phyloP scores from a whole-genome alignment of 2,797 vertebrate genomes.

The Gymnothorax reevesii region DNA sequence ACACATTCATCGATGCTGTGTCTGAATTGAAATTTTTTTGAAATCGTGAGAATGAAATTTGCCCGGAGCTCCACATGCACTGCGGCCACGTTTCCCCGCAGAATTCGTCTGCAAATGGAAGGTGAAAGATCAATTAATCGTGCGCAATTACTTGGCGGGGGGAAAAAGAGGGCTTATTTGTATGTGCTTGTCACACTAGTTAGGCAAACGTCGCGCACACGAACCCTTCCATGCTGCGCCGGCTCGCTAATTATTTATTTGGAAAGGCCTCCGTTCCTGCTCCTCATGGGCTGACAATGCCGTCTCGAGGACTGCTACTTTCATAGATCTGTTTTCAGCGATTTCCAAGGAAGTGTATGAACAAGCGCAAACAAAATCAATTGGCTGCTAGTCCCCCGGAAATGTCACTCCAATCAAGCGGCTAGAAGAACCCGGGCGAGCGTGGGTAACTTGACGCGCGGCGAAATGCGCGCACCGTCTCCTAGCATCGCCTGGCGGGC shows the following conservation, averaged over 20 bases:
- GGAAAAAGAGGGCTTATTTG: not conserved
- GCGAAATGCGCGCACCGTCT: not conserved
- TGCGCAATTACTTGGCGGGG: not conserved
- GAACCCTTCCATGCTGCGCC: not conserved
- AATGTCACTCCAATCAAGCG: not conserved
- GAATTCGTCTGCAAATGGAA: not conserved
- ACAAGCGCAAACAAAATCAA: conserved; percentile 2
- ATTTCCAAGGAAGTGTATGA: not conserved
- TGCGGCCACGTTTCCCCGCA: not conserved
- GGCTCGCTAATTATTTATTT: not conserved
- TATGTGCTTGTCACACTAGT: not conserved
- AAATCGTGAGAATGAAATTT: not conserved
- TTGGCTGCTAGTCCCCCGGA: not conserved
- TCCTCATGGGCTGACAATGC: not conserved
- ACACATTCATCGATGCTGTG: not conserved
- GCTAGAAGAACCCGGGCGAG: too few species aligned
- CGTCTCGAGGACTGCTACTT: not conserved
- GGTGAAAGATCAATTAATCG: conserved; percentile 3
- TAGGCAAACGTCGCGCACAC: not conserved
- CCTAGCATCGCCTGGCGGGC: not conserved
- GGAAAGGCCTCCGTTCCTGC: not conserved
- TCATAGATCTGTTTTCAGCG: not conserved
- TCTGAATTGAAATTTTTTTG: too few species aligned
- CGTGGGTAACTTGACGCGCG: too few species aligned
- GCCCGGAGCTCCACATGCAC: not conserved